Evolutionary conservation across 2,888 invertebrate species (phyloP).

Genomic region (Phaedon cochleariae): DNA sequence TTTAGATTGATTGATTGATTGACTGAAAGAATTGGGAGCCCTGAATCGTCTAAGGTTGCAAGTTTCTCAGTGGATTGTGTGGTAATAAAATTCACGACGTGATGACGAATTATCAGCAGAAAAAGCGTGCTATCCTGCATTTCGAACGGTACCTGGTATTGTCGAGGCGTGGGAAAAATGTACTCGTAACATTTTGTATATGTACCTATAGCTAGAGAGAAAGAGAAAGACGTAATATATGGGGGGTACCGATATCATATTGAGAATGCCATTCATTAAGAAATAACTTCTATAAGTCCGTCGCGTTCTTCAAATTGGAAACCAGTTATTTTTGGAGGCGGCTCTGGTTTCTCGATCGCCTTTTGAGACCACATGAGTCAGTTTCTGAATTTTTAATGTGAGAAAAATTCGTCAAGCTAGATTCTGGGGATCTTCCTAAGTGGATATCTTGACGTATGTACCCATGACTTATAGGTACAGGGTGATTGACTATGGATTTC

Average conservation of each 20-base stretch:
- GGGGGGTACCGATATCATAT: too few relatives aligned
- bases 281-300: slow-evolving; percentile 10
- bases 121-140: slow-evolving; percentile 32
- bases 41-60: neutral
- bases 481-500: too few relatives aligned
- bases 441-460: too few relatives aligned
- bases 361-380: neutral
- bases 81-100: slow-evolving; percentile 4
- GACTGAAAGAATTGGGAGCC: too few relatives aligned
- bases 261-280: neutral
- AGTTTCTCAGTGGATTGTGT: neutral
- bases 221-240: too few relatives aligned
- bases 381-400: neutral
- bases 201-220: too few relatives aligned
- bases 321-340: neutral
- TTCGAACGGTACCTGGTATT: slow-evolving; percentile 47
- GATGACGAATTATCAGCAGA: slow-evolving; percentile 33
- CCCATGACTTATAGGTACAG: too few relatives aligned
- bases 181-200: slow-evolving; percentile 34
- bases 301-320: neutral
- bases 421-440: too few relatives aligned
- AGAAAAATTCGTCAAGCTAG: too few relatives aligned
- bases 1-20: too few relatives aligned
- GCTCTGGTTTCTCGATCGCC: neutral
- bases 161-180: slow-evolving; percentile 45